A percentile compares a stretch with the other conserved stretches of the same genome.
These are phyloP conservation scores for Protobothrops flavoviridis DNA, from an alignment of 2,113 vertebrate genomes.

Conservation along the genomic window DNA sequence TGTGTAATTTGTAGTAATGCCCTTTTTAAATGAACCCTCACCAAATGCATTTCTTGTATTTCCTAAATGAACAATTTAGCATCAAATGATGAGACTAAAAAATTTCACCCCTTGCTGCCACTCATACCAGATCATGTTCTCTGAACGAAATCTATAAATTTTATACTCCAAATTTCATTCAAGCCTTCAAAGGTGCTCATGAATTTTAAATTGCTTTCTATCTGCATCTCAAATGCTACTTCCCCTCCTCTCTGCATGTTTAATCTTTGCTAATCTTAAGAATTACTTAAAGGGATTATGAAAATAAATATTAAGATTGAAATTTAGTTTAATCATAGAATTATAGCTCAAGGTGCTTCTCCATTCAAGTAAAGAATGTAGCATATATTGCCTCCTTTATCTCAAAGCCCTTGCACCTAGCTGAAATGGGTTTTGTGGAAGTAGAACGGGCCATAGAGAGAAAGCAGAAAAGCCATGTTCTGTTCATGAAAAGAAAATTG, in stretches of 20 bases:
- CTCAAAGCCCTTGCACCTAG: background rate
- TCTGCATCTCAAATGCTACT: background rate
- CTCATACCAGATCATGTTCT: too few relatives aligned
- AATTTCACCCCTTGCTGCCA: too few relatives aligned
- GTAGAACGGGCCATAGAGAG: background rate
- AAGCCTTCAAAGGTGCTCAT: background rate
- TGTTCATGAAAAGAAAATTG: background rate
- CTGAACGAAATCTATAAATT: too few relatives aligned
- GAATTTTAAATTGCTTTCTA: background rate
- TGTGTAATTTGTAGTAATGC: too few relatives aligned
- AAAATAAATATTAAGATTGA: background rate
- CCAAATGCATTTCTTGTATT: too few relatives aligned
- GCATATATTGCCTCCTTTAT: background rate
- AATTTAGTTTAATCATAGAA: background rate
- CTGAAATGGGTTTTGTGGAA: background rate
- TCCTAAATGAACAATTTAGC: too few relatives aligned
- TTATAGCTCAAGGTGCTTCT: background rate
- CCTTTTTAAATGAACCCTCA: too few relatives aligned
- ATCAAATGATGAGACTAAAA: too few relatives aligned
- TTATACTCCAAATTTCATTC: too few relatives aligned
- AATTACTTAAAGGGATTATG: background rate
- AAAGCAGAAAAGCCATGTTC: background rate
- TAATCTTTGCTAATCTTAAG: background rate
- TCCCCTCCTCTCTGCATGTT: background rate
- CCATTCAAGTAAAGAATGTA: background rate